These are phyloP conservation scores for Halictus ligatus DNA, from an alignment of 2,888 invertebrate species.

Conservation along the genomic window DNA sequence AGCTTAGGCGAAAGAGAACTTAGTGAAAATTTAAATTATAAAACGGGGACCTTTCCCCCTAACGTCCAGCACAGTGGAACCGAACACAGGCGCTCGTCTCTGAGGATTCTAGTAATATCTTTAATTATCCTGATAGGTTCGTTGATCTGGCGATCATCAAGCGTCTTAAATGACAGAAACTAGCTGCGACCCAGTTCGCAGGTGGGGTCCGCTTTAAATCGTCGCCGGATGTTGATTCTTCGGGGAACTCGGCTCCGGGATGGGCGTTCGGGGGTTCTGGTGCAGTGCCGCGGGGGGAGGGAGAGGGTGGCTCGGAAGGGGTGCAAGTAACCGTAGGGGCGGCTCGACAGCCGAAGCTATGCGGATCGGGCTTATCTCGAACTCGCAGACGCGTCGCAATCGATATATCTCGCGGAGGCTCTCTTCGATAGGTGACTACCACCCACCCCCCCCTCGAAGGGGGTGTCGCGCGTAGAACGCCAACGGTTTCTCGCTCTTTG, in stretches of 20 bases:
- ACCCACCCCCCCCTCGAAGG: conserved; percentile 18
- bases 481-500: conserved; percentile 55
- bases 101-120: neutral
- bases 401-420: conserved; percentile 83
- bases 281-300: neutral
- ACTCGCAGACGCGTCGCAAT: conserved; percentile 81
- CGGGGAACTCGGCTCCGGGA: neutral
- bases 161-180: neutral
- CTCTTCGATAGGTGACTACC: conserved; percentile 74
- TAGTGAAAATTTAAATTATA: no score
- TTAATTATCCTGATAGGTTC: neutral
- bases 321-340: conserved; percentile 59
- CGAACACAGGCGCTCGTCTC: neutral
- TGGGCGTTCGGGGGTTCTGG: neutral
- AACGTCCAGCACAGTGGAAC: no score
- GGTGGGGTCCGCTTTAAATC: neutral
- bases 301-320: conserved; percentile 25
- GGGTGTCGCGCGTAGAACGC: conserved; percentile 42
- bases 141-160: neutral
- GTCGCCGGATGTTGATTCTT: conserved; percentile 7
- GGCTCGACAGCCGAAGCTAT: conserved; percentile 75
- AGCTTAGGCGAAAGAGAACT: no score
- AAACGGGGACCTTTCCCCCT: no score
- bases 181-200: neutral
- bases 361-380: conserved; percentile 83